phyloP scores from a whole-genome alignment of 2,113 vertebrate species.

The Megalops atlanticus region DNA sequence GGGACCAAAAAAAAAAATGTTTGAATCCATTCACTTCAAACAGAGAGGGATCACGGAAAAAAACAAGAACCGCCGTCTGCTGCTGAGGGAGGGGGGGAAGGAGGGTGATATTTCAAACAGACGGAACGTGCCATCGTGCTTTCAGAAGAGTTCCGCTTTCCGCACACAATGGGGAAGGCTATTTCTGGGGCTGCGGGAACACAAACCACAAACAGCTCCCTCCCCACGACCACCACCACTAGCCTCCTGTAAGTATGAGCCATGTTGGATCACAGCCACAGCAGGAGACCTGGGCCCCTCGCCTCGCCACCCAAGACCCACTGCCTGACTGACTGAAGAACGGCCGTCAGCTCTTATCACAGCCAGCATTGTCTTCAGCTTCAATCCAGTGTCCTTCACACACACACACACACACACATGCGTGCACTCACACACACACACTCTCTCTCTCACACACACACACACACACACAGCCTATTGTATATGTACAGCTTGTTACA shows the following conservation, averaged over 20 bases:
- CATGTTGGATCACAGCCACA: conserved; percentile 9
- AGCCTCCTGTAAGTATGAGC: background rate
- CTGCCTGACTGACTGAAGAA: conserved; percentile 26
- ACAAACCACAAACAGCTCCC: background rate
- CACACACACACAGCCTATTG: background rate
- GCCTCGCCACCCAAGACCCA: background rate
- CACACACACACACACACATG: conserved; percentile 29
- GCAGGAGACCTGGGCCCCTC: background rate
- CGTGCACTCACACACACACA: no score
- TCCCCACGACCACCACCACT: background rate
- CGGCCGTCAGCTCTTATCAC: conserved; percentile 54
- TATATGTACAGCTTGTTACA: background rate
- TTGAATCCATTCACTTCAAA: background rate
- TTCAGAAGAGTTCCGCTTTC: conserved; percentile 1
- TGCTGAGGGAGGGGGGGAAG: background rate
- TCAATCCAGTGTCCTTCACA: conserved; percentile 44
- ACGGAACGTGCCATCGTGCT: background rate
- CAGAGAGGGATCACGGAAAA: no score
- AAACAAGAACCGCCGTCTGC: background rate
- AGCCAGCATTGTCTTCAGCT: conserved; percentile 53
- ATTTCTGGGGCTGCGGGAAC: background rate
- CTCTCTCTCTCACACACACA: background rate
- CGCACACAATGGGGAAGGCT: background rate
- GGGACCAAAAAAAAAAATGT: background rate
- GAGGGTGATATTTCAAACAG: background rate